Base-by-base conservation (phyloP, 1,140 invertebrate genomes). In the Megalonaias nervosa region DNA sequence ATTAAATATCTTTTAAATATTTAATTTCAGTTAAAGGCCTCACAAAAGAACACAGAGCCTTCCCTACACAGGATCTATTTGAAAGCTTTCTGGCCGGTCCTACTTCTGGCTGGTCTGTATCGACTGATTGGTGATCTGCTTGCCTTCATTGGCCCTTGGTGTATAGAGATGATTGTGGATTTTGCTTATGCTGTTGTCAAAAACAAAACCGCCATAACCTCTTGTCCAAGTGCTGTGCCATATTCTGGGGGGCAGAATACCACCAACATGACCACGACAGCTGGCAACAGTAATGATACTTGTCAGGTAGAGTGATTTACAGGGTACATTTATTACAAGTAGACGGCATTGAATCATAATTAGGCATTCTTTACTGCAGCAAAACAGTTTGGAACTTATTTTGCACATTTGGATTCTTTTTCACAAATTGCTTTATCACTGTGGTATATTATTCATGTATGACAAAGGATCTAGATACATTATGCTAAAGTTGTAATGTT, bases 71-170 rank as follows among this genome's bases (percentile, higher is more conserved):
- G 77, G 38, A 82, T 79, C 31, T 95, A 94, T 85, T 91, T 94
- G 83, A 91, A 91, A 82, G 93, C 96, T 5, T 97, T 97, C 88
- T 96, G 97, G 66, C 93, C 94, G 5, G 94, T 95, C 62, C 97
- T 98, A 86, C 67, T 97, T 26, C 89, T 95, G 31, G 95, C 95
- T 55, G 95, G 95, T 5, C 75, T 95, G 93, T 91, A 95, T 73
- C 95, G 96, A 86, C 87, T 97, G 31, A 87, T 94, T n/a, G 94
- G 95, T n/a, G 96, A 97, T 90, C 89, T 94, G 80, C 92, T 94
- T 61, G 94, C 94, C 58, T 93, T 96, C 65, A 92, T 96, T 79
- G 95, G 94, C 16, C 95, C 95, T 11, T 89, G 96, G 80, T 94
- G 94, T 23, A 94, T 96, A 81, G 93, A 94, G 23, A 91, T 93